Base-by-base conservation (phyloP, 92 coral and sea anemone genomes). In the Meandrina meandrites region DNA sequence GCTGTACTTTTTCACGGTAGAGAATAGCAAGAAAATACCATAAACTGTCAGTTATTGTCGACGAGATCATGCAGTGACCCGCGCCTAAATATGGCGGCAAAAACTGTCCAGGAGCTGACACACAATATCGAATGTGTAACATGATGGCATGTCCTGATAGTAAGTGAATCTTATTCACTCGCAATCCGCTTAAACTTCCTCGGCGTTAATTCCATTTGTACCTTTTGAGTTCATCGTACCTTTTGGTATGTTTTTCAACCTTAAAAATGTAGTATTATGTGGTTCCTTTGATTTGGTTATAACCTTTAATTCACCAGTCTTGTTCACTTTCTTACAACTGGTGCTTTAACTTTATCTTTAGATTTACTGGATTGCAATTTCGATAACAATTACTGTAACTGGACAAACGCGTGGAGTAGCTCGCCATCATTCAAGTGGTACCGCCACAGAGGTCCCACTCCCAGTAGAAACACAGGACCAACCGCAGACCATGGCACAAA, bases 381-480 rank as follows among this genome's bases (percentile, higher is more conserved):
- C 37, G 94, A 94, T n/a, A 57, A 37, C 45, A 91, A 94, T 62
- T 90, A 91, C 28, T 94, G 98, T 77, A 88, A 91, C 45, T 94
- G 98, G 98, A 84, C 93, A 53, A 94, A 94, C 80, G 92, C 83
- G 32, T 94, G 96, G 96, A 94, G 96, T 62, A 94, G 87, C 69
- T 83, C 96, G 10, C 89, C 94, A 27, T 92, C 92, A 42, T 94
- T 94, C 75, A 91, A 91, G 48, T 94, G 98, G 98, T 86, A 92
- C 21, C 83, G 96, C 45, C 91, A 91, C 72, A 90, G 77, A 42
- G 94, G 93, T 47, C 56, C 83, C 37, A 94, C 98, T 0, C 98
- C 98, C 12, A 94, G 98, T 66, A 87, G 96, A 84, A 93, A 91
- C 66, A 94, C 98, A 0, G 98, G 98, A n/a, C 98, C 98, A 35